phyloP scores from a whole-genome alignment of 2,113 vertebrate genomes.

The Sinocyclocheilus rhinocerous region DNA sequence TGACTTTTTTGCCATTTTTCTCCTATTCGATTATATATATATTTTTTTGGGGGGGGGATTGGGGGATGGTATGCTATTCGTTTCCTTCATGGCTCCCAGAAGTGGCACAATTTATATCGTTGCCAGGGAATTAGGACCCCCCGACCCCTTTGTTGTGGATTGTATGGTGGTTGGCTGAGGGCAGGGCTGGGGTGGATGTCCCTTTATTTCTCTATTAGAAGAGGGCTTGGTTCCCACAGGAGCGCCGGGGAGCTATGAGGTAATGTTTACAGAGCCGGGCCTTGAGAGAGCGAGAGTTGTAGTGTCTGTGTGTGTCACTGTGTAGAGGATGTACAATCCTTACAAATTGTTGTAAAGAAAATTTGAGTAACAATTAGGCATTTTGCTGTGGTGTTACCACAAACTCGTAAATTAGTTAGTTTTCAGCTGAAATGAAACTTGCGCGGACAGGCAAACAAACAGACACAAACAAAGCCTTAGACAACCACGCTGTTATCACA shows the following conservation, averaged over 20 bases:
- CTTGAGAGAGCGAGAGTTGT: constrained; percentile 24
- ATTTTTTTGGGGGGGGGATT: constrained; percentile 59
- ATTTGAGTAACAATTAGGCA: constrained; percentile 21
- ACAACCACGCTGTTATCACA: constrained; percentile 30
- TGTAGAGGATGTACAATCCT: constrained; percentile 12
- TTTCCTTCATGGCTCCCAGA: constrained; percentile 63
- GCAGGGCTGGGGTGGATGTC: constrained; percentile 73
- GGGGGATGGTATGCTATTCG: constrained; percentile 31
- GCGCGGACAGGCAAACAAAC: constrained; percentile 28
- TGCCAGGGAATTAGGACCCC: constrained; percentile 87
- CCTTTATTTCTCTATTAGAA: constrained; percentile 86
- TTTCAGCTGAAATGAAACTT: constrained; percentile 33
- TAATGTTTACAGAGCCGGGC: constrained; percentile 73
- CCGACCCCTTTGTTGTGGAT: constrained; percentile 83
- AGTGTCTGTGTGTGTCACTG: background rate
- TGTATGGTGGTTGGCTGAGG: constrained; percentile 79
- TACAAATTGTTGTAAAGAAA: constrained; percentile 27
- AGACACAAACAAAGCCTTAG: constrained; percentile 30
- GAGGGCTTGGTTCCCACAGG: constrained; percentile 84
- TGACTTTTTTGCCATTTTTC: constrained; percentile 74
- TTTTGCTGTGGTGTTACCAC: constrained; percentile 17
- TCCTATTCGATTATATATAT: constrained; percentile 66
- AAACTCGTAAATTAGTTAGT: constrained; percentile 20
- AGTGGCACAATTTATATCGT: constrained; percentile 87
- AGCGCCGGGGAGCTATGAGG: constrained; percentile 70